Percentiles rank a stretch among this genome's conserved stretches.
Evolutionary conservation across 2,113 vertebrate genomes (phyloP).

Genomic region (Muntiacus muntjak): DNA sequence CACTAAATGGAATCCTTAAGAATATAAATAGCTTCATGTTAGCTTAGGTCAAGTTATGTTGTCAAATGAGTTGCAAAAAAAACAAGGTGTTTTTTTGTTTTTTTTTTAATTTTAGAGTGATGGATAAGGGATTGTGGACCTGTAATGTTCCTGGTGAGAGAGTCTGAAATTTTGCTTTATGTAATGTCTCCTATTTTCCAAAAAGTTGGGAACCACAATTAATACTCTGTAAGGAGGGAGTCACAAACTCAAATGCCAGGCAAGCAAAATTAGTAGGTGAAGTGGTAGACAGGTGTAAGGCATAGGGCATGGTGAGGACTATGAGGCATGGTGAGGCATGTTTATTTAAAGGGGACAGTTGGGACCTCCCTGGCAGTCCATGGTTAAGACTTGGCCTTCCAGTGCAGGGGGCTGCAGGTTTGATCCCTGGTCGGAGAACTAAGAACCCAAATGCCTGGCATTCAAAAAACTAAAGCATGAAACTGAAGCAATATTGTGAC

Average conservation of each 20-base stretch:
- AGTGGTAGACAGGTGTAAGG: neutral
- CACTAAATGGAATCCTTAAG: neutral
- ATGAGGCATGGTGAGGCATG: neutral
- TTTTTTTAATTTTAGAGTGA: neutral
- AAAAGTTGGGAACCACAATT: neutral
- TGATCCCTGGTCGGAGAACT: neutral
- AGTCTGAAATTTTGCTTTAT: neutral
- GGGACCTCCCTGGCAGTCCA: neutral
- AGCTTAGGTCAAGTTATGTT: neutral
- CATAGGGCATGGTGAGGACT: neutral
- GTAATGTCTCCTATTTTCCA: neutral
- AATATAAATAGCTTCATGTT: neutral
- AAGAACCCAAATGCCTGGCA: neutral
- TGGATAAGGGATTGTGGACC: neutral
- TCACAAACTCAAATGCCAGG: neutral
- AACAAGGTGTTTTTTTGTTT: rapidly evolving
- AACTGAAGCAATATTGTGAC: neutral
- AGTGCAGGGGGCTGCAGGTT: neutral
- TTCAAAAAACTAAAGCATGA: neutral
- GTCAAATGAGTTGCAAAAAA: neutral
- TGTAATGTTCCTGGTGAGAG: neutral
- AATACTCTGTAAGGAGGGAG: neutral
- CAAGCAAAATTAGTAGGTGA: neutral
- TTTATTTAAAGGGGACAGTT: neutral
- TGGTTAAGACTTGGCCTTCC: neutral